Conservation (phyloP, 2,888 invertebrate species). For the Embidobia sp. region DNA sequence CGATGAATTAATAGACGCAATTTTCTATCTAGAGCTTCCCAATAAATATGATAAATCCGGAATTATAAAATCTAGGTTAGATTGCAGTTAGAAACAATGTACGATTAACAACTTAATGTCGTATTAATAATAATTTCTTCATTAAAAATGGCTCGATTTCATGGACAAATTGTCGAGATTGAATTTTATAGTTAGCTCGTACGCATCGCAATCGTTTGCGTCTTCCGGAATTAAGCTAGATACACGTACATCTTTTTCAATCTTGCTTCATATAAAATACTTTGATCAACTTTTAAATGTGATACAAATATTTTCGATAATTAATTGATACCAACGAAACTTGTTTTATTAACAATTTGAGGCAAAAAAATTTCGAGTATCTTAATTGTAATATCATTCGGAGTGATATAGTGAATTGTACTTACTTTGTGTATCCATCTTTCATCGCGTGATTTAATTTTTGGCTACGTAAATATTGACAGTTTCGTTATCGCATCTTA, state of each 20-base stretch:
- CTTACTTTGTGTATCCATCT: slow-evolving; percentile 6
- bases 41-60: slow-evolving; percentile 35
- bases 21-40: slow-evolving; percentile 41
- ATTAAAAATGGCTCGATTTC: slow-evolving; percentile 33
- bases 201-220: slow-evolving; percentile 5
- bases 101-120: slow-evolving; percentile 41
- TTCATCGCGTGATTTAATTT: slow-evolving; percentile 23
- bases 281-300: no score
- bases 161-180: slow-evolving; percentile 16
- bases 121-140: slow-evolving; percentile 43
- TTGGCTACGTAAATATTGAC: slow-evolving; percentile 34
- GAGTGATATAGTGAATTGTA: slow-evolving; percentile 22
- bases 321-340: no score
- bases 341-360: no score
- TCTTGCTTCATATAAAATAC: no score
- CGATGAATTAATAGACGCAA: slow-evolving; percentile 31
- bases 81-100: slow-evolving; percentile 25
- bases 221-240: neutral
- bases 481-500: slow-evolving; percentile 1
- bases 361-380: slow-evolving; percentile 8
- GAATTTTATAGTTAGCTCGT: slow-evolving; percentile 9
- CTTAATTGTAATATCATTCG: slow-evolving; percentile 16
- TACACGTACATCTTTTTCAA: no score
- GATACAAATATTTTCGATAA: no score
- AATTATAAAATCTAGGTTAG: slow-evolving; percentile 48